Percentiles rank a stretch among this genome's conserved stretches.
Conservation (phyloP, 2,797 vertebrate genomes). For the Ara ararauna region DNA sequence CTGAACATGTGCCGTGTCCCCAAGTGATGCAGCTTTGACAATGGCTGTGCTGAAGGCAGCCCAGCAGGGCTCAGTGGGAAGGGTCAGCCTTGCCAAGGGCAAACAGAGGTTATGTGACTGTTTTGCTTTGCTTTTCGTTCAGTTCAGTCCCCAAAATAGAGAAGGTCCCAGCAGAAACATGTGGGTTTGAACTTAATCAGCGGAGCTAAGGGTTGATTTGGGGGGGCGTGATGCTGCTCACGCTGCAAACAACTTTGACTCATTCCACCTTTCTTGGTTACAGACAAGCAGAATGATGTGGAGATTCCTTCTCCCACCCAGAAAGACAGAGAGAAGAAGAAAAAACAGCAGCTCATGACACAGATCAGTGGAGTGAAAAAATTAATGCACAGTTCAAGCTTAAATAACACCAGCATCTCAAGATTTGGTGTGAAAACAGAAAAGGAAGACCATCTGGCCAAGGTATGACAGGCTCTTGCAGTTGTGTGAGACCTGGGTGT, state of each 20-base stretch:
- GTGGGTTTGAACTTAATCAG: not conserved
- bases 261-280: constrained; percentile 10
- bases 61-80: not conserved
- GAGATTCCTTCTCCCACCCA: constrained; percentile 94
- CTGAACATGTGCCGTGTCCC: not conserved
- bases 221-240: not conserved
- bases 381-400: constrained; percentile 88
- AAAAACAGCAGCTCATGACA: constrained; percentile 94
- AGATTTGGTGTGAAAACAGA: constrained; percentile 96
- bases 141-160: not conserved
- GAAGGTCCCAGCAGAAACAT: not conserved
- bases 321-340: constrained; percentile 94
- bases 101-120: not conserved
- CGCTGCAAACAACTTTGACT: not conserved
- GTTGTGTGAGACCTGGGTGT: not conserved
- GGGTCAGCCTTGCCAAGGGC: not conserved
- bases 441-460: constrained; percentile 93
- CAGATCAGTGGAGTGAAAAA: constrained; percentile 97
- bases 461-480: constrained; percentile 75
- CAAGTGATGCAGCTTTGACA: not conserved
- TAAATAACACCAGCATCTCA: constrained; percentile 87
- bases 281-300: constrained; percentile 98
- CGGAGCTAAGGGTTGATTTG: not conserved
- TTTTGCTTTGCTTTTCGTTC: not conserved
- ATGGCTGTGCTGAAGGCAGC: not conserved